Percentiles rank a stretch among this genome's conserved stretches.
Evolutionary conservation across 2,888 invertebrate species (phyloP).

Genomic region (Macrophya annulata): DNA sequence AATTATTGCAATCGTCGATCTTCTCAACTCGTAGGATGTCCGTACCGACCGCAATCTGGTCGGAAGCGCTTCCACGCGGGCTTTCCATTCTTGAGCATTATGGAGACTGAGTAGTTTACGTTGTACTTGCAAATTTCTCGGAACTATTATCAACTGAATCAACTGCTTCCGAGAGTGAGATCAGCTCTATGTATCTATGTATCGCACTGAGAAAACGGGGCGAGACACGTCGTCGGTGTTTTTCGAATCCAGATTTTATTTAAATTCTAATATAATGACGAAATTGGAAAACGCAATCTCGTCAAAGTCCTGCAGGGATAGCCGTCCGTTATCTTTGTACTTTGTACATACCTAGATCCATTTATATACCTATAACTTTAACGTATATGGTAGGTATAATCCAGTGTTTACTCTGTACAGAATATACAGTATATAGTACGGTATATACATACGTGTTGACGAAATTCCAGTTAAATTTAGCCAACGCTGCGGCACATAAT

Average conservation of each 20-base stretch:
- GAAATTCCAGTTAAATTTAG: constrained; percentile 25
- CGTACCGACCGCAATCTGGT: not conserved
- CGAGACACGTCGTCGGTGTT: not conserved
- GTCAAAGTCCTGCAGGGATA: not conserved
- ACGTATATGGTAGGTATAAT: not conserved
- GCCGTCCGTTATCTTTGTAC: constrained; percentile 8
- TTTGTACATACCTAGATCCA: not conserved
- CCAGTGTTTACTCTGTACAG: not conserved
- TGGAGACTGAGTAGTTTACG: not conserved
- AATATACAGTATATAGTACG: not conserved
- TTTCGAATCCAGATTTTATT: not conserved
- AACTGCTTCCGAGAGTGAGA: not conserved
- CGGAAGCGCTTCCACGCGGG: not conserved
- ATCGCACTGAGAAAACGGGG: not conserved
- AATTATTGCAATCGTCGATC: not conserved
- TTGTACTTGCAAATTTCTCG: not conserved
- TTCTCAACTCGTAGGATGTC: not conserved
- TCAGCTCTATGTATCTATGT: not conserved
- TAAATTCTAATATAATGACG: not conserved
- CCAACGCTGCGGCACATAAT: not conserved
- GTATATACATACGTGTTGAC: not conserved
- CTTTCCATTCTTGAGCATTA: not conserved
- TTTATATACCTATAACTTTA: not conserved
- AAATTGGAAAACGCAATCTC: not conserved
- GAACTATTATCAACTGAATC: not conserved